Evolutionary conservation across 2,797 vertebrate genomes (phyloP), one percentile per base, ranked within the genome.

Genomic region (Pampus argenteus): DNA sequence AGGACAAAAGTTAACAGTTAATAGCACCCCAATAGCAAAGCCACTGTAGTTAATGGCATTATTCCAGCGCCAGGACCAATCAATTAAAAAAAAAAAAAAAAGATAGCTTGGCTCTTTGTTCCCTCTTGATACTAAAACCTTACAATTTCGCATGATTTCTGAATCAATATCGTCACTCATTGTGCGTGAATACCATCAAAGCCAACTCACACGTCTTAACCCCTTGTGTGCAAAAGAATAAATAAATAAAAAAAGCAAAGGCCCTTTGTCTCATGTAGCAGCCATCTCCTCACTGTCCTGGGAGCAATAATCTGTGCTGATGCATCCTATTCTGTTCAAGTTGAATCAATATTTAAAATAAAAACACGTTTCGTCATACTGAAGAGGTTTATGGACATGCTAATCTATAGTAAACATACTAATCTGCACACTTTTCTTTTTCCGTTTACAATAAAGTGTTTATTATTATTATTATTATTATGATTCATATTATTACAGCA

Each of bases 241-340:
- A n/a, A n/a, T n/a, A n/a, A n/a, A n/a, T n/a, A n/a, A n/a, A n/a
- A n/a, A 2, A 5, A 71, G 60, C 52, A 17, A 31, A 63, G 66
- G 57, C 59, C 66, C 76, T 88, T 88, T 89, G 84, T 89, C 88
- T 73, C 57, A 9, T 4, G 6, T 36, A 52, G 63, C 65, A 65
- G 22, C 18, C 44, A 36, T 29, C 61, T 40, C 40, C 58, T 65
- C 20, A 20, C 4, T 58, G 74, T 51, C 54, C 67, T 4, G 48
- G 42, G 54, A 65, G 61, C 20, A 47, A 66, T 10, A 1, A 9
- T 34, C 15, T 23, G 15, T 52, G 48, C 20, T 47, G 47, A 3
- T 64, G 62, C 66, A 18, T 61, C 50, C 25, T 14, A 3, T 48
- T 26, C 10, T 61, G 56, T 38, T 55, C 0, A 38, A 51, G 55